Conservation (phyloP, 2,888 invertebrate genomes). For the Cyrtodaria siliqua region DNA sequence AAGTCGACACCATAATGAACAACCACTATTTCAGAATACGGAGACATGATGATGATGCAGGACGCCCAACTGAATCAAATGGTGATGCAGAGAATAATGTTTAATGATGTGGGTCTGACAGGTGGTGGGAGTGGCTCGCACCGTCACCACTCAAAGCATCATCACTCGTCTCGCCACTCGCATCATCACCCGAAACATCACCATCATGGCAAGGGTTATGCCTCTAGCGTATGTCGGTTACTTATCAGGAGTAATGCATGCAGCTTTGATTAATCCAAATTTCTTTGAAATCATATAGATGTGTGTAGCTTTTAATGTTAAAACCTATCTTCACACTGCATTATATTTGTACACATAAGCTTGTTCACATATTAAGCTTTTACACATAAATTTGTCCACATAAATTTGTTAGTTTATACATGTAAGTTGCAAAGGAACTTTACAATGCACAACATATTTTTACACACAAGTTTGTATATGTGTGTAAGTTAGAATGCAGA, state of each 20-base stretch:
- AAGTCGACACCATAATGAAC: no score
- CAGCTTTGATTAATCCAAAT: no score
- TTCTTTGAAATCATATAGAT: no score
- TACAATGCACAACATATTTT: no score
- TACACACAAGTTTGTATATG: no score
- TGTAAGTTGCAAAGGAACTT: no score
- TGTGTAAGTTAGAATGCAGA: no score
- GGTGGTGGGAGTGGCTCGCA: neutral
- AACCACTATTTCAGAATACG: constrained; percentile 73
- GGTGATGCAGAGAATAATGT: constrained; percentile 81
- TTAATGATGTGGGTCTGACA: constrained; percentile 57
- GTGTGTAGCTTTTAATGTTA: no score
- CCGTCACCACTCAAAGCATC: constrained; percentile 10
- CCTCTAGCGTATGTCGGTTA: constrained; percentile 17
- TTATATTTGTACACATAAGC: no score
- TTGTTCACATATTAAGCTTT: neutral
- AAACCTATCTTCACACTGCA: no score
- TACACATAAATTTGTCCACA: neutral
- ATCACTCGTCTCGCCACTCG: constrained; percentile 1
- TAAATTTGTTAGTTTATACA: no score
- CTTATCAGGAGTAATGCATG: no score
- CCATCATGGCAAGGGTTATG: constrained; percentile 14
- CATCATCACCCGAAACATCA: neutral
- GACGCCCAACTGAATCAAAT: constrained; percentile 82
- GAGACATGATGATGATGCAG: constrained; percentile 83